These are phyloP conservation scores for Notiomystis cincta DNA, from an alignment of 2,113 vertebrate species.

Conservation along the genomic window DNA sequence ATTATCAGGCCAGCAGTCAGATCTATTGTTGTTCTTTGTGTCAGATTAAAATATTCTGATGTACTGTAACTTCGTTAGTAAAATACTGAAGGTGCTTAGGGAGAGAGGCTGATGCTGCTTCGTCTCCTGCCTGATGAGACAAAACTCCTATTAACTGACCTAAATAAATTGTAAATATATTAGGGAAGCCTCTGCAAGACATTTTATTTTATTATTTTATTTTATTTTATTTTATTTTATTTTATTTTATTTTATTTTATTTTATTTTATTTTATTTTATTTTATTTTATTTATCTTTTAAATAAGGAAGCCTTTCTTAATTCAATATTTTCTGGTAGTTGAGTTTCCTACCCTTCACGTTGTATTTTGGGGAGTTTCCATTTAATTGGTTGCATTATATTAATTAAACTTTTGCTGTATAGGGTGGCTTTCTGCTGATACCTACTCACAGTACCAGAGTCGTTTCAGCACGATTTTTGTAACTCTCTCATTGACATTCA, in stretches of 20 bases:
- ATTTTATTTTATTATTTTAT: background rate
- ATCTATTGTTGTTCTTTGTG: constrained; percentile 76
- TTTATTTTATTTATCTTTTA: background rate
- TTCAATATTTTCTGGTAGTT: background rate
- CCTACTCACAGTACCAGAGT: constrained; percentile 13
- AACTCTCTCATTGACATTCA: constrained; percentile 59
- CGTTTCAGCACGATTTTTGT: background rate
- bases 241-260: background rate
- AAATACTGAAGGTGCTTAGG: constrained; percentile 64
- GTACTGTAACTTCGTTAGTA: constrained; percentile 74
- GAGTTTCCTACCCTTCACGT: background rate
- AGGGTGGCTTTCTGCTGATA: background rate
- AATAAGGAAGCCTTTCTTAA: background rate
- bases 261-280: background rate
- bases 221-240: background rate
- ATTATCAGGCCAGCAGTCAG: constrained; percentile 76
- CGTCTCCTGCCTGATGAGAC: constrained; percentile 55
- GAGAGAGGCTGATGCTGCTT: constrained; percentile 27
- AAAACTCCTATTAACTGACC: constrained; percentile 62
- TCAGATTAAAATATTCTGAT: constrained; percentile 82
- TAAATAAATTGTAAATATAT: constrained; percentile 48
- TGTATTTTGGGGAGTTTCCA: background rate
- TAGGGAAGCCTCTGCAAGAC: background rate
- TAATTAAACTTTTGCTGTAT: background rate
- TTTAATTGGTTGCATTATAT: background rate